These are phyloP conservation scores for Rafetus swinhoei DNA, from an alignment of 2,113 vertebrate genomes.

Conservation along the genomic window DNA sequence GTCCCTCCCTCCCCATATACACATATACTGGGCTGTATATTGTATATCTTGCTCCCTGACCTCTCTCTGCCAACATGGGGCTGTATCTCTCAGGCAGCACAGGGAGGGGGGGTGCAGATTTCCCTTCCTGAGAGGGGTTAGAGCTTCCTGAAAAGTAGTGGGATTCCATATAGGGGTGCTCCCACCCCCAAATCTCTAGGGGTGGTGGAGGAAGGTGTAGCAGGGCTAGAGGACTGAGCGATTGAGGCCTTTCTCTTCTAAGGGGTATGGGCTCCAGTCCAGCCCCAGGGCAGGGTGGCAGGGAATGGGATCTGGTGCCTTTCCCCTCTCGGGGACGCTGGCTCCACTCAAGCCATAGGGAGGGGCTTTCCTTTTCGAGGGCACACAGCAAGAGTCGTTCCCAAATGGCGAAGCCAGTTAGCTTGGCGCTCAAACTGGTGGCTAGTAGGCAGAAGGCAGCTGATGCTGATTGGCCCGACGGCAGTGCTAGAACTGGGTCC, in stretches of 20 bases:
- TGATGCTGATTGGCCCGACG: background rate
- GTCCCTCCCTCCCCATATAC: background rate
- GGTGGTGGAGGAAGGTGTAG: background rate
- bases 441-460: background rate
- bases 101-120: no score
- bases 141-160: background rate
- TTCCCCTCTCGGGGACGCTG: background rate
- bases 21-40: slow-evolving; percentile 36
- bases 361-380: no score
- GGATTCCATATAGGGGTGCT: background rate
- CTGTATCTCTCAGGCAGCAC: background rate
- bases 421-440: background rate
- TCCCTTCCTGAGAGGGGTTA: background rate
- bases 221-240: background rate
- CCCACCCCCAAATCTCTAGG: background rate
- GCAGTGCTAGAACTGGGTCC: background rate
- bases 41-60: background rate
- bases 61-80: background rate
- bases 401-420: background rate
- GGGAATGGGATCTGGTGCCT: background rate
- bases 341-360: background rate
- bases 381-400: background rate
- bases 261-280: no score
- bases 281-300: background rate
- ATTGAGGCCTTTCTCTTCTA: no score